Conservation (phyloP, 2,888 invertebrate genomes). For the Oscheius sp. region DNA sequence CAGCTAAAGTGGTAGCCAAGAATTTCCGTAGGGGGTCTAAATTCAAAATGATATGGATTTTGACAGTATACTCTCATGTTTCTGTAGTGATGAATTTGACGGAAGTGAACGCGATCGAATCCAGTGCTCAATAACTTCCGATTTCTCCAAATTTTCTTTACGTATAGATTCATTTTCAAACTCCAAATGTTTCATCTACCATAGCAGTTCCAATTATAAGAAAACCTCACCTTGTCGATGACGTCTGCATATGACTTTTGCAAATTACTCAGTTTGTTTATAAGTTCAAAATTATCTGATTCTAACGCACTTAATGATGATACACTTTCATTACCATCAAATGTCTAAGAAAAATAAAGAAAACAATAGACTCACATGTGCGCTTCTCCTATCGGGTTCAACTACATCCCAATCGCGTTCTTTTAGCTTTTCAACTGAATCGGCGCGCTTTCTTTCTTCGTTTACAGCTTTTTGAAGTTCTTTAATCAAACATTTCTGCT, state of each 20-base stretch:
- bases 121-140: slow-evolving; percentile 49
- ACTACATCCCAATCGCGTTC: slow-evolving; percentile 51
- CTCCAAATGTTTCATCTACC: slow-evolving; percentile 42
- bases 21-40: slow-evolving; percentile 37
- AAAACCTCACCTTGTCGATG: slow-evolving; percentile 72
- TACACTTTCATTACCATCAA: slow-evolving; percentile 54
- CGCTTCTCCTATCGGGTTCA: slow-evolving; percentile 40
- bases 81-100: slow-evolving; percentile 14
- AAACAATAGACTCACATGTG: too few species aligned
- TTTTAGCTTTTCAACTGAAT: slow-evolving; percentile 47
- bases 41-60: background rate
- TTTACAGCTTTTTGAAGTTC: slow-evolving; percentile 51
- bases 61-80: slow-evolving; percentile 15
- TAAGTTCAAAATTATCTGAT: slow-evolving; percentile 72
- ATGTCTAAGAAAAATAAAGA: slow-evolving; percentile 33
- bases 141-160: slow-evolving; percentile 51
- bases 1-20: slow-evolving; percentile 39
- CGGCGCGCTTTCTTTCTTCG: slow-evolving; percentile 49
- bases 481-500: slow-evolving; percentile 43
- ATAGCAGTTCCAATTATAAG: background rate
- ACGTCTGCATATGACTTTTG: slow-evolving; percentile 74
- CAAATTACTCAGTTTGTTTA: slow-evolving; percentile 71
- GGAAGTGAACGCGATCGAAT: slow-evolving; percentile 34
- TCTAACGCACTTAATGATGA: slow-evolving; percentile 68
- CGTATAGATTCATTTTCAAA: slow-evolving; percentile 37